phyloP scores from a whole-genome alignment of 2,113 vertebrate species.

The Dasyornis broadbenti region DNA sequence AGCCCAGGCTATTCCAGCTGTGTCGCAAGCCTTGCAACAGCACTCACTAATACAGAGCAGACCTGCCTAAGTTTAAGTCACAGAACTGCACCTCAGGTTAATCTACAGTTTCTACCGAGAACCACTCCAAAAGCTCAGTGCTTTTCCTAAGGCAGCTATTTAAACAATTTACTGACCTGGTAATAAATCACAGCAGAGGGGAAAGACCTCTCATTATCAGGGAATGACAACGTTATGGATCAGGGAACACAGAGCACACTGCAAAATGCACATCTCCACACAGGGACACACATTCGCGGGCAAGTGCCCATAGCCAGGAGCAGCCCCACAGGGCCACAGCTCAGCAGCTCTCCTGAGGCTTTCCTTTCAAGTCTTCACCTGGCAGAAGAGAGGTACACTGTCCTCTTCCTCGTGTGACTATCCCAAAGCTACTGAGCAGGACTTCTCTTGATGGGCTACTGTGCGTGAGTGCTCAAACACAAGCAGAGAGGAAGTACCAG shows the following conservation, averaged over 20 bases:
- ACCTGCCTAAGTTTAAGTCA: accelerated
- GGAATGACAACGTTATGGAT: accelerated
- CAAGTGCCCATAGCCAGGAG: neutral
- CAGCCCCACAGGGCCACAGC: neutral
- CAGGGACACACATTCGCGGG: neutral
- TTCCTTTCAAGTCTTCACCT: neutral
- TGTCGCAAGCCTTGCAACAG: neutral
- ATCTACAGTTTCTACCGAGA: neutral
- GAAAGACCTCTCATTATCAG: neutral
- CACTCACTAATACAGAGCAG: neutral
- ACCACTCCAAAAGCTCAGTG: neutral
- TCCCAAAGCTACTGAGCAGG: neutral
- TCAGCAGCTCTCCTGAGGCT: neutral
- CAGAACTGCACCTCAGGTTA: neutral
- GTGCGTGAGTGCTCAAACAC: neutral
- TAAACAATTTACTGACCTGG: neutral
- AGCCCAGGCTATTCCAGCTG: neutral
- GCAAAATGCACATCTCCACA: neutral
- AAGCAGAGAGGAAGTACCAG: neutral
- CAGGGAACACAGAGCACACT: neutral
- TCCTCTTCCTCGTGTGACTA: neutral
- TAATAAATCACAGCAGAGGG: neutral
- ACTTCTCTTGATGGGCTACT: accelerated
- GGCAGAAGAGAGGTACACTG: neutral
- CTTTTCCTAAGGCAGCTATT: neutral